Evolutionary conservation across 2,113 vertebrate species (phyloP).

Genomic region (Archocentrus centrarchus): DNA sequence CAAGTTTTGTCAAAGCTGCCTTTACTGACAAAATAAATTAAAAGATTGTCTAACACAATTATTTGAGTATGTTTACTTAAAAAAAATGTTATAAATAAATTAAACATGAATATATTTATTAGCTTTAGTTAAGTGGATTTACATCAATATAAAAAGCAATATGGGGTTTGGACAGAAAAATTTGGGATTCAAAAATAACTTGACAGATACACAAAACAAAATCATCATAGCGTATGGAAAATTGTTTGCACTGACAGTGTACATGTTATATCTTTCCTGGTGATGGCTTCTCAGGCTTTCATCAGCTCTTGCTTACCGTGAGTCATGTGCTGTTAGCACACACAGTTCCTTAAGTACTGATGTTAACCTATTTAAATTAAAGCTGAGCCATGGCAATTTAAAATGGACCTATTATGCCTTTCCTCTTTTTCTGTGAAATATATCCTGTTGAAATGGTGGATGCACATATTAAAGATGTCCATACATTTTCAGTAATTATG

Average conservation of each 20-base stretch:
- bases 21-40: background rate
- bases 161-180: rapidly evolving
- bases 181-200: background rate
- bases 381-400: background rate
- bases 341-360: background rate
- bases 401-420: background rate
- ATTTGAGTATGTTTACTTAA: no score
- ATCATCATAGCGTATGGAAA: background rate
- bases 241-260: background rate
- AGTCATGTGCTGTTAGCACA: background rate
- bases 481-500: background rate
- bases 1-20: background rate
- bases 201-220: background rate
- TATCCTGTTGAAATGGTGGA: background rate
- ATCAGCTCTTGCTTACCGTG: background rate
- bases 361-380: background rate
- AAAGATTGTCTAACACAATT: no score
- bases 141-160: background rate
- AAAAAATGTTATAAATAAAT: background rate
- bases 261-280: background rate
- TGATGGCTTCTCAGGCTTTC: background rate
- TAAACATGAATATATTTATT: background rate
- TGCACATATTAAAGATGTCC: background rate
- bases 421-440: background rate
- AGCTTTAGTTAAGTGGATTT: background rate